Evolutionary conservation across 1,140 invertebrate genomes (phyloP), one percentile per base, ranked within the genome.

Genomic region (Conus betulinus): DNA sequence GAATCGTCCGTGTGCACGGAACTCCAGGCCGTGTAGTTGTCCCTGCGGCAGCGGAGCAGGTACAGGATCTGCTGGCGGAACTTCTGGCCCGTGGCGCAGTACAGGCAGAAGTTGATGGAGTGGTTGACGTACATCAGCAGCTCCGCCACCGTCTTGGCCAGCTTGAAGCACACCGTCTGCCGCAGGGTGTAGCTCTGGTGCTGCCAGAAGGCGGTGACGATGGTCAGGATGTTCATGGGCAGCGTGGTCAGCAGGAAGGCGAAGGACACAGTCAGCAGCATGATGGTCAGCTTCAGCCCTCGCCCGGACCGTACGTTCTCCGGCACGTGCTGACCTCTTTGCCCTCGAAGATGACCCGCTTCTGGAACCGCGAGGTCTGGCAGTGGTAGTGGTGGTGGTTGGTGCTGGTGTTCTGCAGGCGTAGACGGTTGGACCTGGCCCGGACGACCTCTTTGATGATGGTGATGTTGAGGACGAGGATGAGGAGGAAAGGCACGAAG

Each of bases 91-190:
- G 93, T 95, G 15, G 94, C 93, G 87, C 94, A 95, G 90, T 95
- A 95, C 1, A 95, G 91, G 85, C 95, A 95, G 90, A 95, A 95
- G 90, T 95, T 95, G n/a, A 94, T 93, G 53, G 94, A 94, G 90
- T 95, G 95, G 87, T 95, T 95, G 7, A 94, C 87, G 89, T 95
- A 95, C 93, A 95, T 95, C 1, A 95, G 90, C 23, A 95, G 88
- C 86, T 95, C 93, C 0, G 92, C 91, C 27, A 95, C 89, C 2
- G 94, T 94, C 51, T 90, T 90, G 10, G 88, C 89, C 23, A 95
- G 90, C 10, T 91, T 90, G 74, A 94, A 91, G 51, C 89, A 90
- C 5, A 91, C 92, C 39, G 88, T 88, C 6, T 89, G 84, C 60
- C 89, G 88, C 0, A 83, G 55, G 53, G 63, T 71, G 53, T 90